Percentiles rank a stretch among this genome's conserved stretches.
These are phyloP conservation scores for Hypocryptadius cinnamomeus DNA, from an alignment of 2,113 vertebrate species.

Conservation along the genomic window DNA sequence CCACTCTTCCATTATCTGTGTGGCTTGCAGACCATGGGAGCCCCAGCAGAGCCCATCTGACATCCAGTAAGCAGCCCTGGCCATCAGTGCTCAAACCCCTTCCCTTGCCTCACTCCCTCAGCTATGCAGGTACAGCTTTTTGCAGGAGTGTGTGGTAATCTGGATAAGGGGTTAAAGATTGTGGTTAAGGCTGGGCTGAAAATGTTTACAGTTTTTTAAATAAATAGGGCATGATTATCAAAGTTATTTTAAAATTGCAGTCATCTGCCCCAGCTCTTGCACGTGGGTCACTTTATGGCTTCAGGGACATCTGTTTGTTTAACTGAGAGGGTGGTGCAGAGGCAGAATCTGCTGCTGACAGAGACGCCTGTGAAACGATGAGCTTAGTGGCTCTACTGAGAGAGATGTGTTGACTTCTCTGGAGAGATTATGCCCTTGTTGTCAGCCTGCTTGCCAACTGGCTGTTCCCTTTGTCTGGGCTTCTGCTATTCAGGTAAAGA, in stretches of 20 bases:
- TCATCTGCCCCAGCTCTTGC: background rate
- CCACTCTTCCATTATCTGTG: background rate
- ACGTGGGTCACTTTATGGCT: background rate
- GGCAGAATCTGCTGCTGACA: background rate
- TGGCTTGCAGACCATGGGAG: background rate
- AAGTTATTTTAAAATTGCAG: background rate
- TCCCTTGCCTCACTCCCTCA: background rate
- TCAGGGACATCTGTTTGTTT: background rate
- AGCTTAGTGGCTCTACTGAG: background rate
- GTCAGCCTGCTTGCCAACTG: background rate
- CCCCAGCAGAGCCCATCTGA: background rate
- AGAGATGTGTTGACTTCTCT: background rate
- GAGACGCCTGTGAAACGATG: background rate
- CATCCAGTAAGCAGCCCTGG: background rate
- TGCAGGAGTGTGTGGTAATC: background rate
- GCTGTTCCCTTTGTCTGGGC: background rate
- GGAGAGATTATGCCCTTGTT: background rate
- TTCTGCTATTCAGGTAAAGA: background rate
- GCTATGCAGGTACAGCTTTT: background rate
- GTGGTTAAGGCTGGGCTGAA: background rate
- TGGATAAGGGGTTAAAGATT: background rate
- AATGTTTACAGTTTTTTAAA: background rate
- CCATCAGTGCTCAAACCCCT: background rate
- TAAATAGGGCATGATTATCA: background rate
- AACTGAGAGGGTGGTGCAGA: background rate